phyloP scores from a whole-genome alignment of 2,888 invertebrate species.

The Caenorhabditis sp. region DNA sequence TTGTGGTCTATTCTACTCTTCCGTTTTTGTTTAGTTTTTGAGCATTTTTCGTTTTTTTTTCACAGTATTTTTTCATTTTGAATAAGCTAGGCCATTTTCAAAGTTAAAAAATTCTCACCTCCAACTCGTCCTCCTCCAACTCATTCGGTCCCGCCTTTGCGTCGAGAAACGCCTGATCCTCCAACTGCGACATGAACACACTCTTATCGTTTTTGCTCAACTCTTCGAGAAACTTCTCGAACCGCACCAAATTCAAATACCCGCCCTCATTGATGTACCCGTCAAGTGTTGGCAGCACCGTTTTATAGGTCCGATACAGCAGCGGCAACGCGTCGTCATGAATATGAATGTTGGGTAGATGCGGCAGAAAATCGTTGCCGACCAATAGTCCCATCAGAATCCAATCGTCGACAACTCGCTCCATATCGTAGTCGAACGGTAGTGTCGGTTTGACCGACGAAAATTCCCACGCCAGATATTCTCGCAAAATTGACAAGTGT shows the following conservation, averaged over 20 bases:
- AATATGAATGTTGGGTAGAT: conserved; percentile 93
- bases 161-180: conserved; percentile 21
- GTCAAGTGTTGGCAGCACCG: conserved; percentile 83
- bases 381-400: conserved; percentile 73
- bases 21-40: too few species aligned
- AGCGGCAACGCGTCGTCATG: conserved; percentile 86
- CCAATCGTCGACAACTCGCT: conserved; percentile 96
- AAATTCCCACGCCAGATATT: conserved; percentile 92
- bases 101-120: not conserved
- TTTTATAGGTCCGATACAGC: conserved; percentile 79
- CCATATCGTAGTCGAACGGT: conserved; percentile 83
- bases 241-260: conserved; percentile 81
- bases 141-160: conserved; percentile 30
- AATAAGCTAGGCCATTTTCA: too few species aligned
- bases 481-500: conserved; percentile 88
- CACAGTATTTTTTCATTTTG: too few species aligned
- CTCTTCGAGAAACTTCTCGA: conserved; percentile 79
- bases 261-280: conserved; percentile 94
- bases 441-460: conserved; percentile 10
- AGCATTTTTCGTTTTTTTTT: too few species aligned
- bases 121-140: not conserved
- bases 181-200: conserved; percentile 30
- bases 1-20: too few species aligned
- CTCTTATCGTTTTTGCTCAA: conserved; percentile 60
- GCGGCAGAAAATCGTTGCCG: conserved; percentile 97